phyloP scores from a whole-genome alignment of 2,888 invertebrate species.

The Ypsolopha sequella region DNA sequence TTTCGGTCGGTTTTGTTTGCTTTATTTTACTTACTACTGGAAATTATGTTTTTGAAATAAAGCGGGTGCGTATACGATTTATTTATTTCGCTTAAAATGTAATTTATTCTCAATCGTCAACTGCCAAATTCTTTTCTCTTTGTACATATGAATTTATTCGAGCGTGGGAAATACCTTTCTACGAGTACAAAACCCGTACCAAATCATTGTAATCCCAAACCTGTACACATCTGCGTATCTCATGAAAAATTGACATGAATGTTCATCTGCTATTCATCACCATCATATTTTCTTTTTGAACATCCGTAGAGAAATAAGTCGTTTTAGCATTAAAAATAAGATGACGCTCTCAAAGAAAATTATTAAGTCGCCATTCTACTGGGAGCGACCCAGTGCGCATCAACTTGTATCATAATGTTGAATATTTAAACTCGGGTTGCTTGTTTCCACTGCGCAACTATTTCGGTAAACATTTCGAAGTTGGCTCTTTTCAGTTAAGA shows the following conservation, averaged over 20 bases:
- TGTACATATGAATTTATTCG: too few relatives aligned
- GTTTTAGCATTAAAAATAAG: constrained; percentile 63
- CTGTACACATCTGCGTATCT: background rate
- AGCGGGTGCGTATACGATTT: too few relatives aligned
- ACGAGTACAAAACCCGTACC: too few relatives aligned
- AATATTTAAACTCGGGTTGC: constrained; percentile 24
- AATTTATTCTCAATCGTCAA: too few relatives aligned
- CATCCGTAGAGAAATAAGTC: constrained; percentile 45
- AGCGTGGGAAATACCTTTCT: too few relatives aligned
- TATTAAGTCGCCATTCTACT: constrained; percentile 54
- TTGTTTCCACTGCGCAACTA: constrained; percentile 1
- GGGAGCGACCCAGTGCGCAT: constrained; percentile 57
- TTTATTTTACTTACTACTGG: too few relatives aligned
- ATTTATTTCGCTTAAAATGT: too few relatives aligned
- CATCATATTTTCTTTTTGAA: constrained; percentile 51
- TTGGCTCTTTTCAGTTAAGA: too few relatives aligned
- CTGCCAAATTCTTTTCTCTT: too few relatives aligned
- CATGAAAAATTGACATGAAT: constrained; percentile 4
- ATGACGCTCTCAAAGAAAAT: constrained; percentile 67
- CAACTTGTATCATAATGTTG: constrained; percentile 60
- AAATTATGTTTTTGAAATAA: too few relatives aligned
- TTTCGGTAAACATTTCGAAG: background rate
- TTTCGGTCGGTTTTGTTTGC: background rate
- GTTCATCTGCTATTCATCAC: constrained; percentile 21
- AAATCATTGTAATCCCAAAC: too few relatives aligned